Evolutionary conservation across 2,113 vertebrate genomes (phyloP).

Genomic region (Pseudois nayaur): DNA sequence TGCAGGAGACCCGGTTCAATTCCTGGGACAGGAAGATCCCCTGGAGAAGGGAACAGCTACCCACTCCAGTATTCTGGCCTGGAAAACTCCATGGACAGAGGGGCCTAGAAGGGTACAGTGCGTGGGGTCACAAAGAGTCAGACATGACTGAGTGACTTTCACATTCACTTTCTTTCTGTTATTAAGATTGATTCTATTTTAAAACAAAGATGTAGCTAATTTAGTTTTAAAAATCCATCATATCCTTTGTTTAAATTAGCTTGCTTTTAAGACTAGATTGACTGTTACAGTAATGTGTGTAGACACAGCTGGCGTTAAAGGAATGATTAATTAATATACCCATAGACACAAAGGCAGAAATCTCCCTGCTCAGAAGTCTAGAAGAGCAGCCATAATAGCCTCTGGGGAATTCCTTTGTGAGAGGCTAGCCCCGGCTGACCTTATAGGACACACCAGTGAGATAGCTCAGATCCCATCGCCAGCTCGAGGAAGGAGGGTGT

Average conservation of each 20-base stretch:
- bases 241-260: constrained; percentile 4
- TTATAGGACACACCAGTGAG: neutral
- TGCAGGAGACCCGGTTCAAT: neutral
- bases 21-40: neutral
- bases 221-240: neutral
- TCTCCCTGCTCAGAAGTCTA: neutral
- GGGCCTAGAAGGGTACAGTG: neutral
- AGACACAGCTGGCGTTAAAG: constrained; percentile 8
- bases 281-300: neutral
- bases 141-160: neutral
- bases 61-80: neutral
- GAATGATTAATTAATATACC: constrained; percentile 44
- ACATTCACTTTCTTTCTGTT: neutral
- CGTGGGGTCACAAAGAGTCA: neutral
- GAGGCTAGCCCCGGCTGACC: neutral
- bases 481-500: neutral
- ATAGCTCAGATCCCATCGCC: neutral
- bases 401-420: neutral
- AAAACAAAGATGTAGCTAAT: constrained; percentile 1
- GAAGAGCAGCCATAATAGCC: neutral
- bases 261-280: constrained; percentile 6
- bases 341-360: neutral
- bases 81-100: neutral
- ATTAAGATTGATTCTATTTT: neutral
- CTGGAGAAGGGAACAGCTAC: neutral